Percentiles rank a stretch among this genome's conserved stretches.
phyloP scores from a whole-genome alignment of 2,797 vertebrate genomes.

The Antennarius maculatus region DNA sequence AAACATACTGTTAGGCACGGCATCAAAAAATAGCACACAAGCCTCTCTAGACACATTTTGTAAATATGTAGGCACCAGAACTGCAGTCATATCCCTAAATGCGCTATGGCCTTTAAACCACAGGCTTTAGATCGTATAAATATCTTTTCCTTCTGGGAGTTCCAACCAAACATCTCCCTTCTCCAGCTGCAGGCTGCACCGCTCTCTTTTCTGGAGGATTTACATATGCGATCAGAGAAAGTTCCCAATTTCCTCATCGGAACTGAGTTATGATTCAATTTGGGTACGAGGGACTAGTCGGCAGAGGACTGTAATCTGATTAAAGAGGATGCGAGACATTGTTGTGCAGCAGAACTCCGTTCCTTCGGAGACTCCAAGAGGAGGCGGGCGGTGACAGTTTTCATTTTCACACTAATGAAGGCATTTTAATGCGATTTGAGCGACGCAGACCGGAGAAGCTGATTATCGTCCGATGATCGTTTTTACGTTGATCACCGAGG shows the following conservation, averaged over 20 bases:
- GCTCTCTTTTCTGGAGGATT: conserved; percentile 3
- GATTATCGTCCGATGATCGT: conserved; percentile 28
- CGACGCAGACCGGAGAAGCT: conserved; percentile 15
- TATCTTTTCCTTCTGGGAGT: not conserved
- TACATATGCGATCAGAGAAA: conserved; percentile 17
- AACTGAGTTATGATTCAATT: conserved; percentile 45
- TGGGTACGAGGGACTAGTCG: conserved; percentile 38
- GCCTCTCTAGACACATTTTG: not conserved
- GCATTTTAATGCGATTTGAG: conserved; percentile 54
- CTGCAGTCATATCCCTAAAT: not conserved
- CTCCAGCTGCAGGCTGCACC: not conserved
- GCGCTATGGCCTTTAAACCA: too few relatives aligned
- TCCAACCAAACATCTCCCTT: not conserved
- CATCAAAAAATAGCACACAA: too few relatives aligned
- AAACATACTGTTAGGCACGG: not conserved
- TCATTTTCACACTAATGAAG: conserved; percentile 41
- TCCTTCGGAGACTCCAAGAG: conserved; percentile 33
- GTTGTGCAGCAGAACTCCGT: conserved; percentile 29
- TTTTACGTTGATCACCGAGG: not conserved
- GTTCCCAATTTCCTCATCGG: conserved; percentile 24
- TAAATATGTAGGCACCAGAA: not conserved
- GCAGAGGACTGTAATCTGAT: conserved; percentile 49
- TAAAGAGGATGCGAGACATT: conserved; percentile 29
- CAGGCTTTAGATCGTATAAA: too few relatives aligned
- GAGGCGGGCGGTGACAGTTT: conserved; percentile 26